A percentile compares a stretch with the other conserved stretches of the same genome.
phyloP scores from a whole-genome alignment of 2,797 vertebrate species.

The Chiloscyllium punctatum region DNA sequence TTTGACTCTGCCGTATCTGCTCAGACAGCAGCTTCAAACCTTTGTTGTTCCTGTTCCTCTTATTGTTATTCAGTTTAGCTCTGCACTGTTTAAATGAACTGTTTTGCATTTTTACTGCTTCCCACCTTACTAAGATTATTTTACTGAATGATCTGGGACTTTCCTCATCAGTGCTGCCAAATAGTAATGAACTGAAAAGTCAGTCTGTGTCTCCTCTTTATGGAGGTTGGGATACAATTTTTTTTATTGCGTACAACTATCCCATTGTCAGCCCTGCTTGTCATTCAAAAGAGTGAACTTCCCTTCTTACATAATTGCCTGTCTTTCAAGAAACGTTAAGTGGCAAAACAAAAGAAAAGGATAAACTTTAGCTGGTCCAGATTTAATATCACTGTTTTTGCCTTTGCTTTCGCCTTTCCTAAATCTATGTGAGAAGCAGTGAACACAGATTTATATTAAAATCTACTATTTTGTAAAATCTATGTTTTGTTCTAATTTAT shows the following conservation, averaged over 20 bases:
- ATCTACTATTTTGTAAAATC: too few relatives aligned
- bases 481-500: background rate
- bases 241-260: background rate
- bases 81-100: background rate
- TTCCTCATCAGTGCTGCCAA: background rate
- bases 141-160: too few relatives aligned
- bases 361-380: background rate
- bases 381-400: background rate
- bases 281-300: background rate
- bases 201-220: background rate
- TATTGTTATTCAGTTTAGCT: background rate
- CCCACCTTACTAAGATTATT: background rate
- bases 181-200: background rate
- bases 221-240: background rate
- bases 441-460: background rate
- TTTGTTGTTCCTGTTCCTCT: background rate
- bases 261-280: background rate
- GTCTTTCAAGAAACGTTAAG: background rate
- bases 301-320: background rate
- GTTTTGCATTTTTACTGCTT: background rate
- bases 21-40: background rate
- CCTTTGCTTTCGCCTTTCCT: background rate
- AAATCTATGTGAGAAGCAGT: background rate
- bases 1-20: background rate
- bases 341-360: background rate